Conservation (phyloP, 2,113 vertebrate species). For the Sylvia atricapilla region DNA sequence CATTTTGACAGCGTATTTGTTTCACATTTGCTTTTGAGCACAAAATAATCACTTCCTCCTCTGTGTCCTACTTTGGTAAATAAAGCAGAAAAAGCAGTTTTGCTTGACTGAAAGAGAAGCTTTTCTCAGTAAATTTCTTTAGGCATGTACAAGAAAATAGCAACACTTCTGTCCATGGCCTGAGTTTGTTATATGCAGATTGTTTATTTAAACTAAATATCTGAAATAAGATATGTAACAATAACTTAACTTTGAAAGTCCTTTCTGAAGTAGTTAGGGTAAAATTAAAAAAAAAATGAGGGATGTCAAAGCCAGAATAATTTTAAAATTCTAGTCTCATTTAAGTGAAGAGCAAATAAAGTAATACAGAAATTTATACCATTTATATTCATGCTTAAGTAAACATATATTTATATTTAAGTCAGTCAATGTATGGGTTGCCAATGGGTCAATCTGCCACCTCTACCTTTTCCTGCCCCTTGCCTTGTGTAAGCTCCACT, state of each 20-base stretch:
- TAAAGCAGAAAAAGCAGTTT: not conserved
- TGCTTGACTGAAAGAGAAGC: not conserved
- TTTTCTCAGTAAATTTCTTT: not conserved
- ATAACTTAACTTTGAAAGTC: not conserved
- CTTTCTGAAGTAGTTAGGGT: not conserved
- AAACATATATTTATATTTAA: too few species aligned
- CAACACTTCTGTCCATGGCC: not conserved
- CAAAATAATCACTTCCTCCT: not conserved
- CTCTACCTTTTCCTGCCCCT: not conserved
- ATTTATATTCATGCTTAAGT: not conserved
- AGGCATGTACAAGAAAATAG: not conserved
- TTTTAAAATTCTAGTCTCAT: not conserved
- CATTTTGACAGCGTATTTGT: not conserved
- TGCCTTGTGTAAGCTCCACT: not conserved
- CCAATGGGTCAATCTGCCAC: not conserved
- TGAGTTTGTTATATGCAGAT: not conserved
- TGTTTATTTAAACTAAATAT: not conserved
- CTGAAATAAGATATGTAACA: not conserved
- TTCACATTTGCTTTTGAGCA: not conserved
- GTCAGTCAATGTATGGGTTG: not conserved
- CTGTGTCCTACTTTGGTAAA: not conserved
- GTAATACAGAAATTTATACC: fast-evolving
- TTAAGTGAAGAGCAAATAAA: not conserved
- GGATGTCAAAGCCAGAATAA: not conserved
- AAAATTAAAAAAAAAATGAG: not conserved